phyloP scores from a whole-genome alignment of 1,140 invertebrate genomes.

The Saccostrea echinata region DNA sequence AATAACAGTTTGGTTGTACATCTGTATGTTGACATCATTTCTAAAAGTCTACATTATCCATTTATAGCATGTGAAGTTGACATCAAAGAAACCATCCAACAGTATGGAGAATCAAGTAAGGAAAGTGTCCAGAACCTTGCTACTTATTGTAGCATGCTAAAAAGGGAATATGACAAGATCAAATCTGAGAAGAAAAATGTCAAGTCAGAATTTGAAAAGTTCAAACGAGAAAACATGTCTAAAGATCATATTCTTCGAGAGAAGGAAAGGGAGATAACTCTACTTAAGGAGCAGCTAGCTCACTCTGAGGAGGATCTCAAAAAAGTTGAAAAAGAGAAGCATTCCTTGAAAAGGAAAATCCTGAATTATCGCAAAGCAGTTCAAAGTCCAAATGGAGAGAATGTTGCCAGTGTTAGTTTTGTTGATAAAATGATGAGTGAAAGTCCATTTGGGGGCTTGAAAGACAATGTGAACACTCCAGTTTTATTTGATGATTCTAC shows the following conservation, averaged over 20 bases:
- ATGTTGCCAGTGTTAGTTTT: constrained; percentile 61
- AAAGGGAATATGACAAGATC: constrained; percentile 65
- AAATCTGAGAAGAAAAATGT: constrained; percentile 62
- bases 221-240: constrained; percentile 51
- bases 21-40: too few relatives aligned
- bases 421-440: constrained; percentile 61
- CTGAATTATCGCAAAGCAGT: constrained; percentile 57
- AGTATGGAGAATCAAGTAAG: constrained; percentile 54
- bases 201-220: constrained; percentile 63
- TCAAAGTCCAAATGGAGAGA: constrained; percentile 47
- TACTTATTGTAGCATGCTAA: constrained; percentile 62
- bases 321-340: constrained; percentile 64
- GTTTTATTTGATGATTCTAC: constrained; percentile 57
- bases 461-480: constrained; percentile 40
- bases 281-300: constrained; percentile 49
- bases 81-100: constrained; percentile 55
- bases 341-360: constrained; percentile 58
- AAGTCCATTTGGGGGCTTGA: constrained; percentile 48
- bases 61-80: constrained; percentile 65
- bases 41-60: neutral
- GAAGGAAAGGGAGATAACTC: constrained; percentile 37
- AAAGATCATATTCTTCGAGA: constrained; percentile 56
- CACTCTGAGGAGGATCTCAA: constrained; percentile 62
- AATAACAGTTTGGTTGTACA: too few relatives aligned
- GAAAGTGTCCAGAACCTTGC: constrained; percentile 60